Evolutionary conservation across 2,888 invertebrate genomes (phyloP).

Genomic region (Drosophila mettleri): DNA sequence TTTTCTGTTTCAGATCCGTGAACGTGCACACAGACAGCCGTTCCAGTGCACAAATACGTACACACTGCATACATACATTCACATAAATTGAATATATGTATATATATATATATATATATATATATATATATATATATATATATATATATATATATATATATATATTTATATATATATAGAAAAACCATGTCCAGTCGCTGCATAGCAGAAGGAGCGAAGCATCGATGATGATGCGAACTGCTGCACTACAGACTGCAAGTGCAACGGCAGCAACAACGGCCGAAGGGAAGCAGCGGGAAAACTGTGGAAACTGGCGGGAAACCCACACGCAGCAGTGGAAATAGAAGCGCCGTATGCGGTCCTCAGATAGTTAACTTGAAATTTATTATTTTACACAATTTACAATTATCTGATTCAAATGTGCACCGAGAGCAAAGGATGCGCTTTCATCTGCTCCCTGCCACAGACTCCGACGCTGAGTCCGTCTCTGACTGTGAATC

Average conservation of each 20-base stretch:
- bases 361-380: slow-evolving; percentile 78
- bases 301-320: slow-evolving; percentile 11
- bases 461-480: slow-evolving; percentile 10
- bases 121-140: slow-evolving; percentile 7
- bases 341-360: slow-evolving; percentile 70
- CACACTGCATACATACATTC: slow-evolving; percentile 5
- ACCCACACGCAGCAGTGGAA: slow-evolving; percentile 20
- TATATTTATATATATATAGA: slow-evolving; percentile 7
- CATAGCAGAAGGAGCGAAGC: slow-evolving; percentile 34
- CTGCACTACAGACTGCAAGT: slow-evolving; percentile 50
- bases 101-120: slow-evolving; percentile 9
- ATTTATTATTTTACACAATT: slow-evolving; percentile 81
- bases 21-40: slow-evolving; percentile 55
- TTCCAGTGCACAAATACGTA: slow-evolving; percentile 28
- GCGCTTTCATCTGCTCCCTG: slow-evolving; percentile 55
- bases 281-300: slow-evolving; percentile 23
- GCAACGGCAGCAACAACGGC: slow-evolving; percentile 46
- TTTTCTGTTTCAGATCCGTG: slow-evolving; percentile 84
- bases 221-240: slow-evolving; percentile 47
- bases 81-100: slow-evolving; percentile 8
- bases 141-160: slow-evolving; percentile 5
- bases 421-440: slow-evolving; percentile 54
- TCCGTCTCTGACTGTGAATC: slow-evolving; percentile 10
- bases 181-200: slow-evolving; percentile 27
- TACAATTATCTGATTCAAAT: slow-evolving; percentile 80